These are phyloP conservation scores for Trisateles emortualis DNA, from an alignment of 2,888 invertebrate species.

Conservation along the genomic window DNA sequence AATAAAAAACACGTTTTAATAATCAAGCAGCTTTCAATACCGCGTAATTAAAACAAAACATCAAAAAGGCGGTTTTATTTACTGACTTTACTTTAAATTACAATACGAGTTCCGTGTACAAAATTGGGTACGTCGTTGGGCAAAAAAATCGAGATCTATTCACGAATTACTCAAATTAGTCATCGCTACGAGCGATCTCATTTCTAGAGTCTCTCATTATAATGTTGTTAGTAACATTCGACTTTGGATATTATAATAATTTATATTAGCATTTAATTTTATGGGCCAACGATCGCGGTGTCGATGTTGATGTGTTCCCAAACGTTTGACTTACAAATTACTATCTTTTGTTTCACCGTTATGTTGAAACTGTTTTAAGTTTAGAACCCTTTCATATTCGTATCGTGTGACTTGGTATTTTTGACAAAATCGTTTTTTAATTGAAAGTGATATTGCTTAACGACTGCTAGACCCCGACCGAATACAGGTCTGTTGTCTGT, in stretches of 20 bases:
- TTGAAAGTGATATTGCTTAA: slow-evolving; percentile 39
- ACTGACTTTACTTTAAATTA: slow-evolving; percentile 43
- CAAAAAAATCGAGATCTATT: slow-evolving; percentile 57
- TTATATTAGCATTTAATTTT: slow-evolving; percentile 86
- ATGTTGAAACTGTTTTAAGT: slow-evolving; percentile 39
- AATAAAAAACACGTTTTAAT: slow-evolving; percentile 41
- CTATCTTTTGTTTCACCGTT: slow-evolving; percentile 56
- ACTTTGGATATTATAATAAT: slow-evolving; percentile 80
- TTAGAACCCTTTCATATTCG: slow-evolving; percentile 31
- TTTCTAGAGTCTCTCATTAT: slow-evolving; percentile 75
- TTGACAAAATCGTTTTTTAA: slow-evolving; percentile 47
- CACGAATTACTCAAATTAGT: slow-evolving; percentile 72
- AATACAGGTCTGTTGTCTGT: slow-evolving; percentile 14
- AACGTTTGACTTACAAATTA: slow-evolving; percentile 61
- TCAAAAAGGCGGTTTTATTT: slow-evolving; percentile 52
- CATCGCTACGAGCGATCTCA: slow-evolving; percentile 79
- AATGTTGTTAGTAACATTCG: slow-evolving; percentile 80
- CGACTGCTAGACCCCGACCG: slow-evolving; percentile 20
- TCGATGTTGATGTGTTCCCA: slow-evolving; percentile 67
- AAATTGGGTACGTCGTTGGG: slow-evolving; percentile 56
- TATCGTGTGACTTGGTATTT: slow-evolving; percentile 35
- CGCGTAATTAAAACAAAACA: slow-evolving; percentile 48
- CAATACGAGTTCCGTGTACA: slow-evolving; percentile 52
- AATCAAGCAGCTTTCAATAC: slow-evolving; percentile 41
- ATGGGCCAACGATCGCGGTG: slow-evolving; percentile 73